Evolutionary conservation across 2,113 vertebrate species (phyloP).

Genomic region (Pipra filicauda): DNA sequence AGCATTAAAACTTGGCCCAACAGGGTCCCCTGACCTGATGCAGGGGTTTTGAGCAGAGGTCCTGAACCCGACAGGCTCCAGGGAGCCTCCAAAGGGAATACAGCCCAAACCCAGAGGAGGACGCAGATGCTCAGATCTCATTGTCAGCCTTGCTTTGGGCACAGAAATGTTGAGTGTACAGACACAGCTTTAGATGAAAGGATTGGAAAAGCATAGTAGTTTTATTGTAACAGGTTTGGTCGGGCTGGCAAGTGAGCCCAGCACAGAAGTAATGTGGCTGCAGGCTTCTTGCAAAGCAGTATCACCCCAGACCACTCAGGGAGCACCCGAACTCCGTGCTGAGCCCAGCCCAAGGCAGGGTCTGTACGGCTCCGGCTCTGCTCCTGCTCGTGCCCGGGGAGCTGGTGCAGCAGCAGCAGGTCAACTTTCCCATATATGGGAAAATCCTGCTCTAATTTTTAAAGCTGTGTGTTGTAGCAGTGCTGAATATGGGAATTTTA

Average conservation of each 20-base stretch:
- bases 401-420: neutral
- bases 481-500: slow-evolving; percentile 43
- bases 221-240: neutral
- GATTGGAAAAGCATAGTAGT: accelerated
- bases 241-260: neutral
- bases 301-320: neutral
- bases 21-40: accelerated
- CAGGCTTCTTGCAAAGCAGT: neutral
- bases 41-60: neutral
- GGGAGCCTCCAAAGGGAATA: neutral
- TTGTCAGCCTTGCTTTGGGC: neutral
- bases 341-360: neutral
- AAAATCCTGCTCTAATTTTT: slow-evolving; percentile 47
- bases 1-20: neutral
- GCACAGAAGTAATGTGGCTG: neutral
- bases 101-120: neutral
- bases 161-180: accelerated
- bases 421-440: slow-evolving; percentile 47
- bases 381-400: neutral
- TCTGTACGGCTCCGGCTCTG: neutral
- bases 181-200: neutral
- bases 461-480: slow-evolving; percentile 4
- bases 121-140: neutral
- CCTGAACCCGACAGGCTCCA: accelerated
- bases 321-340: neutral